Evolutionary conservation across 1,140 invertebrate species (phyloP), one percentile per base, ranked within the genome.

Genomic region (Dendroctonus ponderosae): DNA sequence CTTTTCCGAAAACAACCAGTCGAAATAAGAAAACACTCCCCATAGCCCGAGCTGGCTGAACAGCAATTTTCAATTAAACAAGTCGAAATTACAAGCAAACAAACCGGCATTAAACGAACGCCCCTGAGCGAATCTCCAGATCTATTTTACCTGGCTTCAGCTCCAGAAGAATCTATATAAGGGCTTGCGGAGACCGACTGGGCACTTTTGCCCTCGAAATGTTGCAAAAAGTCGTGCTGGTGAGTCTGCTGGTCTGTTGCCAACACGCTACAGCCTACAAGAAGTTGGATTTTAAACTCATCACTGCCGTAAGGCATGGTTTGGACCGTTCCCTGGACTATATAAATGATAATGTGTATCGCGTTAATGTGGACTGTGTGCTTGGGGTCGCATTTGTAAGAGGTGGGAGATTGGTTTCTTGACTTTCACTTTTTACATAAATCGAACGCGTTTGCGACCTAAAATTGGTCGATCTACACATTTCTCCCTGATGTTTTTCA

Each of bases 311-410:
- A 9, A 54, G 62, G 26, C 52, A 70, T 69, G 67, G 68, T 8
- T 59, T 73, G n/a, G 52, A 68, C 5, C 61, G 12, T 42, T 67
- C 48, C 42, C 48, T 73, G 49, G 64, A 67, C 41, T 73, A 73
- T 65, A 61, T 73, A 6, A 49, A 68, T 3, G 26, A 42, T 48
- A 59, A 73, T 51, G 42, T 67, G 5, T 14, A 72, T 12, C 43
- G 53, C 50, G 61, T 66, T 51, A 73, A 69, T 54, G 67, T 68
- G 8, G 72, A 73, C 54, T 73, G 72, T 68, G 43, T 68, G 14
- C 51, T 72, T 52, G 72, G 72, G 39, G 68, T 73, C 6, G 68
- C 64, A 26, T 56, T 73, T 39, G 65, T 58, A 8, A 52, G 60
- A 58, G 68, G 70, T 73, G 67, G 52, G 26, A 40, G n/a, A 46